Evolutionary conservation across 2,113 vertebrate species (phyloP).

Genomic region (Macaca fascicularis): T2T-MFA8v1.1 NC_088387.1:18338501-18339000

Average conservation of each 20-base stretch:
- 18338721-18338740: too few relatives aligned
- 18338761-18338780: background rate
- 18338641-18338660: background rate
- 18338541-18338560: background rate
- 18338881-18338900: background rate
- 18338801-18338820: fast-evolving
- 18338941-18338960: background rate
- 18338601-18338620: fast-evolving
- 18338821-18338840: background rate
- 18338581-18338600: background rate
- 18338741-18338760: background rate
- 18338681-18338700: background rate
- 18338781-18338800: fast-evolving
- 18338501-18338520: background rate
- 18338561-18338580: background rate
- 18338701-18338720: background rate
- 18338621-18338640: too few relatives aligned
- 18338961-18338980: fast-evolving
- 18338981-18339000: background rate
- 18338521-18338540: background rate
- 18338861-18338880: fast-evolving
- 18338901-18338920: fast-evolving
- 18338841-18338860: background rate
- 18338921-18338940: background rate
- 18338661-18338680: background rate